Conservation (phyloP, 2,797 vertebrate species). For the Myotis daubentonii region DNA sequence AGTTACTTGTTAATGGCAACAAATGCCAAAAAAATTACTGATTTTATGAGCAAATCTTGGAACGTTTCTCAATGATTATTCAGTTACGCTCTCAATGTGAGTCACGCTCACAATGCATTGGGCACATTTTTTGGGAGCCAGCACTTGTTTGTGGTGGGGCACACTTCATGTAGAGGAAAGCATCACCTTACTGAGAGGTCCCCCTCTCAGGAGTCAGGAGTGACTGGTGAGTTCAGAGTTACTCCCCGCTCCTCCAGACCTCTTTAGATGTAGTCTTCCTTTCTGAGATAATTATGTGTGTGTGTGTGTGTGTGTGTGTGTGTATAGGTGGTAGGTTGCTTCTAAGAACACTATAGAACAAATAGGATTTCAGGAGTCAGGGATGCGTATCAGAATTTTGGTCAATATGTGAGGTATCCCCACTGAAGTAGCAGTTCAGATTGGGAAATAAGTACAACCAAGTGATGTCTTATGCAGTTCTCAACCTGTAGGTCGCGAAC, state of each 20-base stretch:
- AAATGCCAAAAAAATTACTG: conserved; percentile 87
- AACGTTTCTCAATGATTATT: conserved; percentile 84
- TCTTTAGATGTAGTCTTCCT: background rate
- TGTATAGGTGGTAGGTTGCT: background rate
- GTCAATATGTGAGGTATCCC: background rate
- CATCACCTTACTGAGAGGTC: background rate
- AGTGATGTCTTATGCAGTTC: background rate
- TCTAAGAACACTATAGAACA: background rate
- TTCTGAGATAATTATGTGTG: background rate
- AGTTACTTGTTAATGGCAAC: conserved; percentile 91
- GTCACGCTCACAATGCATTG: conserved; percentile 57
- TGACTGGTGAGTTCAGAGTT: background rate
- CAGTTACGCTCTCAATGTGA: conserved; percentile 79
- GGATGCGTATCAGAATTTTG: background rate
- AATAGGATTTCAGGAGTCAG: background rate
- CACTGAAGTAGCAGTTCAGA: background rate
- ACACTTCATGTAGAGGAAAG: background rate
- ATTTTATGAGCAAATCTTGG: conserved; percentile 87
- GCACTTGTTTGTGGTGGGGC: background rate
- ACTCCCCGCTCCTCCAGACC: background rate
- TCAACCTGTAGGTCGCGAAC: too few species aligned
- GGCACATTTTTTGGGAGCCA: conserved; percentile 20
- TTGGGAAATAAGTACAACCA: background rate
- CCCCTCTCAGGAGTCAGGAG: too few species aligned
- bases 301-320: background rate